Evolutionary conservation across 2,113 vertebrate genomes (phyloP), one percentile per base, ranked within the genome.

Genomic region (Hiodon tergisus): DNA sequence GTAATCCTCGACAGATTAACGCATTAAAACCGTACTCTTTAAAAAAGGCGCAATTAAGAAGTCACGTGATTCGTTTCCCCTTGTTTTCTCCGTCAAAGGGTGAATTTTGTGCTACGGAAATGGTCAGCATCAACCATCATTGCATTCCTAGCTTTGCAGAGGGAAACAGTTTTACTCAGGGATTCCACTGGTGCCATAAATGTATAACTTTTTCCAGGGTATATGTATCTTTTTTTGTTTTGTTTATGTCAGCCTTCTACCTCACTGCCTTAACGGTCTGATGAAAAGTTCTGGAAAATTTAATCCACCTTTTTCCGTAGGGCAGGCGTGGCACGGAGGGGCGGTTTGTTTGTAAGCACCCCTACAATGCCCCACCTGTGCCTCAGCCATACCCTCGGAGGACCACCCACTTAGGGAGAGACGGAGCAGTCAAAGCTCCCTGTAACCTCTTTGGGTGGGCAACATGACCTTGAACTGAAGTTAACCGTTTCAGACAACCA

Each of bases 371-470:
- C 87, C 90, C 89, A 91, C 91, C 91, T 91, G 90, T 91, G 91
- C 86, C 88, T 91, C 85, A 87, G 87, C 87, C 87, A 84, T 91
- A 89, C 89, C 86, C 91, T 31, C 84, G 81, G 82, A 85, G 84
- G 91, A 92, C 91, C 91, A 91, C 91, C 91, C 91, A 91, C 89
- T 88, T 90, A 90, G 89, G 89, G 86, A 83, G 82, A 85, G 75
- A 75, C 79, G 89, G 87, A 80, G 84, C 86, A 87, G 86, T 86
- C 69, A 83, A 86, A 87, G 89, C 88, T 88, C 86, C 87, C 86
- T 85, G 88, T 90, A 92, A 92, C 91, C 91, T 89, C 89, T 83
- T 88, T 91, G 91, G 91, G 91, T 91, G 91, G 91, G 91, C 90
- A 90, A 87, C 80, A 87, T 89, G 88, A 87, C 86, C 88, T 83